Conservation (phyloP, 1,140 invertebrate genomes). For the Macrosteles quadrilineatus region DNA sequence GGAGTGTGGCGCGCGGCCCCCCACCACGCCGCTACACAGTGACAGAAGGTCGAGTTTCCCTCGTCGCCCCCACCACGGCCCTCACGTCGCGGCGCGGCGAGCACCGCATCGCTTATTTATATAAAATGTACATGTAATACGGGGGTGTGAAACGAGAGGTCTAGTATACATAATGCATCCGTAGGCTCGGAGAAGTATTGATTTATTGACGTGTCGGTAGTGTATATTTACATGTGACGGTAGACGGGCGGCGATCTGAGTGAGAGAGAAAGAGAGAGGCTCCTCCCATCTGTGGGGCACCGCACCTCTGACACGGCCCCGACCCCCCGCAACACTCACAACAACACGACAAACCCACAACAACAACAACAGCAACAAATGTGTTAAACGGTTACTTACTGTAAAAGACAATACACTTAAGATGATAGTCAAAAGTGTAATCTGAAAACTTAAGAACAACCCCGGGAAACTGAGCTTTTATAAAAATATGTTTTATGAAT, state of each 20-base stretch:
- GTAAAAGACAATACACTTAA: too few species aligned
- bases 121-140: slow-evolving; percentile 45
- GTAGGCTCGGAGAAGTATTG: slow-evolving; percentile 31
- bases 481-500: too few species aligned
- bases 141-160: slow-evolving; percentile 44
- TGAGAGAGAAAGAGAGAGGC: too few species aligned
- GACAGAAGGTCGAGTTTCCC: slow-evolving; percentile 28
- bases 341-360: neutral
- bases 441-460: too few species aligned
- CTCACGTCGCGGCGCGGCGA: slow-evolving; percentile 6
- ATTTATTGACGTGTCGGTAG: slow-evolving; percentile 36
- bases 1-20: neutral
- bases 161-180: slow-evolving; percentile 42
- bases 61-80: slow-evolving; percentile 24
- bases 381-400: too few species aligned
- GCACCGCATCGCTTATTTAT: slow-evolving; percentile 40
- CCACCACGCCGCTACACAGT: neutral
- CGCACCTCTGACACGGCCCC: neutral
- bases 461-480: too few species aligned
- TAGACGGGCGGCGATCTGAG: neutral
- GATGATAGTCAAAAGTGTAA: too few species aligned
- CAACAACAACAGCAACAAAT: too few species aligned
- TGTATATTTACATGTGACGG: neutral
- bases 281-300: neutral
- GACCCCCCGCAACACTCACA: neutral